Evolutionary conservation across 2,113 vertebrate genomes (phyloP), one percentile per base, ranked within the genome.

Genomic region (Mohoua ochrocephala): DNA sequence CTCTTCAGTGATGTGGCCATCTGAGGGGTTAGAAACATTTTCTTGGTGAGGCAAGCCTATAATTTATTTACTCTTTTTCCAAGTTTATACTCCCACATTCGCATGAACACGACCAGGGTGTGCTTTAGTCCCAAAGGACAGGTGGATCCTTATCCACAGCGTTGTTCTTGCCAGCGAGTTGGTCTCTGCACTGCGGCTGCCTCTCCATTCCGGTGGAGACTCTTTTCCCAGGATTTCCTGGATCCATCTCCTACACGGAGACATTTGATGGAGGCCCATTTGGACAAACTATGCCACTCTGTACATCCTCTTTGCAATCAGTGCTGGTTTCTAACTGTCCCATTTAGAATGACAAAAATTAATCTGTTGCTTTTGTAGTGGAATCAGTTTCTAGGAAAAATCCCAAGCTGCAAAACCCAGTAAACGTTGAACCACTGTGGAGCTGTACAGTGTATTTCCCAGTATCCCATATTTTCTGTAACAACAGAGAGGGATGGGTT

Each of bases 111-210:
- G 3, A 13, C 3, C 17, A 5, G 41, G 4, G 30, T 13, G 33
- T 10, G 21, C 6, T 10, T 27, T 2, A 7, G 12, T 15, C n/a
- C 21, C 23, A 7, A 1, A 0, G 15, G 5, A 15, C 9, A 6
- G 27, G 7, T 4, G 2, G 6, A 2, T 18, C 23, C 6, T 9
- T 3, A 7, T 1, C 19, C 75, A 20, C 24, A 42, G 59, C 47
- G 41, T 28, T 50, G 22, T 3, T 15, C 33, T 15, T 18, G 21
- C 22, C 63, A 4, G 16, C 0, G 39, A 24, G 6, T 26, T 70
- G 67, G 30, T 59, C 15, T n/a, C 41, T 18, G 24, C 4, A 0
- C 12, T 30, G 54, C 41, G 44, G 77, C 73, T 84, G 21, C 60
- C 42, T 28, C 85, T 77, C 53, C 6, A 0, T 37, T 9, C n/a